Conservation (phyloP, 2,888 invertebrate species). For the Limenitis camilla region DNA sequence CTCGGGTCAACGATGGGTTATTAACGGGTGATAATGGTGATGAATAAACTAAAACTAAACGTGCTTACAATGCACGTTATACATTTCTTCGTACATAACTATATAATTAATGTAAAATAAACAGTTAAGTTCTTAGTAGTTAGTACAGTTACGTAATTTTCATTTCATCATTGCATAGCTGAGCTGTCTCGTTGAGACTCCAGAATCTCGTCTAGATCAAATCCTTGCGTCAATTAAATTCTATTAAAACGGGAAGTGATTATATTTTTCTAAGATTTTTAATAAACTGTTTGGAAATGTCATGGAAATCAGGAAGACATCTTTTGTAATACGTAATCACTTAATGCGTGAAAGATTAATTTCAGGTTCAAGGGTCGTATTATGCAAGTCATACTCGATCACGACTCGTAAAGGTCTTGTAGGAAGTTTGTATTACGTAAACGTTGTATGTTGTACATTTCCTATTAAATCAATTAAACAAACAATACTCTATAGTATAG, state of each 20-base stretch:
- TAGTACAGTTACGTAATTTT: constrained; percentile 15
- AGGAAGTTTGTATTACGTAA: constrained; percentile 5
- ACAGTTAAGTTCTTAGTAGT: constrained; percentile 7
- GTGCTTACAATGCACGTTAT: background rate
- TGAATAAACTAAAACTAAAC: too few species aligned
- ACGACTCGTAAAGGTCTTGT: constrained; percentile 4
- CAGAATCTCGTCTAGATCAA: too few species aligned
- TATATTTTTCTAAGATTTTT: too few species aligned
- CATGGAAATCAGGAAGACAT: background rate
- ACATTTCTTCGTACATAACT: constrained; percentile 4
- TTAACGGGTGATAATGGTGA: too few species aligned
- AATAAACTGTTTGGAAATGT: too few species aligned
- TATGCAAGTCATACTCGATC: constrained; percentile 15
- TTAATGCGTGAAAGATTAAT: background rate
- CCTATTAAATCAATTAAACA: too few species aligned
- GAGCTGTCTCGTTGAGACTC: background rate
- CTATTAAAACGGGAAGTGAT: too few species aligned
- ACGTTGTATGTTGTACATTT: background rate
- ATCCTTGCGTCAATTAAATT: too few species aligned
- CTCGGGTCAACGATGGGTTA: too few species aligned
- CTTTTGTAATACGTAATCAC: background rate
- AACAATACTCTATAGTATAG: too few species aligned
- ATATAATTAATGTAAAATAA: constrained; percentile 10
- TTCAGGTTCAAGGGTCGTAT: constrained; percentile 27
- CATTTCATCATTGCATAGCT: constrained; percentile 1